These are phyloP conservation scores for Heliothis virescens DNA, from an alignment of 1,140 invertebrate genomes.

Conservation along the genomic window DNA sequence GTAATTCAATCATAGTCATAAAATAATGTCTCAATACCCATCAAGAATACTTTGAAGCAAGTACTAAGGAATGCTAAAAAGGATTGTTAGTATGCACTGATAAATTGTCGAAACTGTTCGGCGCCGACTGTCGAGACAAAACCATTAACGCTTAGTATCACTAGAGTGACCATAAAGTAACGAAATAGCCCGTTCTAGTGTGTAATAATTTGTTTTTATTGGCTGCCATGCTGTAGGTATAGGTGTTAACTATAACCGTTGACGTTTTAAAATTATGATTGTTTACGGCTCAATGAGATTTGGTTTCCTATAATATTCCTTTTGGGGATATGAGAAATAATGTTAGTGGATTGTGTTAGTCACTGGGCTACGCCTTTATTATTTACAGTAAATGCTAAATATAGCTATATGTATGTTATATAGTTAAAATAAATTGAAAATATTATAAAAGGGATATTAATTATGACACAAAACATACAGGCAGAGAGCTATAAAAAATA, in stretches of 20 bases:
- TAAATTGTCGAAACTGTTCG: conserved; percentile 52
- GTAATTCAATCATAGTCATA: conserved; percentile 7
- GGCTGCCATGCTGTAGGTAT: conserved; percentile 1
- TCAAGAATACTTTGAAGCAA: background rate
- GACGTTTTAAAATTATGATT: background rate
- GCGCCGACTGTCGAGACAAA: conserved; percentile 66
- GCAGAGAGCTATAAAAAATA: no score
- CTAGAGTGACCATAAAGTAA: conserved; percentile 35
- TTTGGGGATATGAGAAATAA: no score
- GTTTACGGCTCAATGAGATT: background rate
- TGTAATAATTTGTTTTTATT: conserved; percentile 23
- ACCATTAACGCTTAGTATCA: conserved; percentile 62
- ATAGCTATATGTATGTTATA: no score
- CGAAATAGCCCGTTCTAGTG: conserved; percentile 11
- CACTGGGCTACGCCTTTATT: no score
- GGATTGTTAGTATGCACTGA: conserved; percentile 15
- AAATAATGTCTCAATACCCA: conserved; percentile 2
- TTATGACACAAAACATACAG: no score
- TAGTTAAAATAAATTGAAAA: no score
- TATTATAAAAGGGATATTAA: no score
- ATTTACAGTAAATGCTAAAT: no score
- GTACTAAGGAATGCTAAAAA: conserved; percentile 11
- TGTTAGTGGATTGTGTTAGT: no score
- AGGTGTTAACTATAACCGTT: background rate
- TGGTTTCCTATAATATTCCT: no score